Conservation (phyloP, 2,888 invertebrate species). For the Acleris cristana region DNA sequence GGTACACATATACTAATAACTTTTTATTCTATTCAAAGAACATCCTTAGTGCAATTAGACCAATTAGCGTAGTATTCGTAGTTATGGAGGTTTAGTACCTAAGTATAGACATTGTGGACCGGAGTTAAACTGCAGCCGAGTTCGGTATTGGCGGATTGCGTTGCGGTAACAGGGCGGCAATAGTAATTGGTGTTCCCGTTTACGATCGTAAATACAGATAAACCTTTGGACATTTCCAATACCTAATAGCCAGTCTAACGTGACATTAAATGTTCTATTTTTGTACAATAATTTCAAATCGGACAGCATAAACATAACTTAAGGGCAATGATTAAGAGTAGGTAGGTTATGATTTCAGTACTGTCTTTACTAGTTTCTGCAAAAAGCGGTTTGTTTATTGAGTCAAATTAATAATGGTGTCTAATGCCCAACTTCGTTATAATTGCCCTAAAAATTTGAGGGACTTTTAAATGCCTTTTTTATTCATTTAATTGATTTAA, state of each 20-base stretch:
- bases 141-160: constrained; percentile 5
- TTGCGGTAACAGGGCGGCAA: constrained; percentile 10
- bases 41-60: too few species aligned
- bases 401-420: too few species aligned
- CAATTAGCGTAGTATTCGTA: not conserved
- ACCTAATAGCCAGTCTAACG: not conserved
- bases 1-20: too few species aligned
- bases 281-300: not conserved
- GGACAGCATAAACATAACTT: not conserved
- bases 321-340: too few species aligned
- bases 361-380: too few species aligned
- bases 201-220: constrained; percentile 13
- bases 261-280: constrained; percentile 9
- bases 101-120: constrained; percentile 1
- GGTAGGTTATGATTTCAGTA: too few species aligned
- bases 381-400: too few species aligned
- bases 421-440: too few species aligned
- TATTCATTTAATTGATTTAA: too few species aligned
- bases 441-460: too few species aligned
- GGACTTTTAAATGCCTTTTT: too few species aligned
- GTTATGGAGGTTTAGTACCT: not conserved
- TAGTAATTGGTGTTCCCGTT: constrained; percentile 15
- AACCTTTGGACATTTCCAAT: constrained; percentile 10
- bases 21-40: too few species aligned
- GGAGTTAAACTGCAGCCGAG: not conserved